Percentiles rank a stretch among this genome's conserved stretches.
Conservation (phyloP, 2,797 vertebrate genomes). For the Sciaenops ocellatus region DNA sequence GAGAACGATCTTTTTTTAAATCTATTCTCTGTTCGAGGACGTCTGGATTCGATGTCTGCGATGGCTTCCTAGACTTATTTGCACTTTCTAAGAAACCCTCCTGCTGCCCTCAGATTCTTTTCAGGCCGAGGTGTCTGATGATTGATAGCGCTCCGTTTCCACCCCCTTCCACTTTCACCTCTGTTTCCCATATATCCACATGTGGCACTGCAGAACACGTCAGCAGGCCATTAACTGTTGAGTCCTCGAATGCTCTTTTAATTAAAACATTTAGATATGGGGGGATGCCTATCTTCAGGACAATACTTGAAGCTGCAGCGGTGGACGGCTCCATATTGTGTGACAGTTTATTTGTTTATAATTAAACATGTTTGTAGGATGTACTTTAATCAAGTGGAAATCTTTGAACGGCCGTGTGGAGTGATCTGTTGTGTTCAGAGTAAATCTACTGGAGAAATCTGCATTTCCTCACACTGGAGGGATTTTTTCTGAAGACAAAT, state of each 20-base stretch:
- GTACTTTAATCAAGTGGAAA: slow-evolving; percentile 18
- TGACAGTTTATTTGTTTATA: slow-evolving; percentile 6
- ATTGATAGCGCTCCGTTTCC: slow-evolving; percentile 24
- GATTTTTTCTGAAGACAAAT: slow-evolving; percentile 24
- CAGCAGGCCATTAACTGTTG: slow-evolving; percentile 9
- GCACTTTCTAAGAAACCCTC: slow-evolving; percentile 16
- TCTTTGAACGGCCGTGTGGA: neutral
- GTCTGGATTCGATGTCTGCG: slow-evolving; percentile 17
- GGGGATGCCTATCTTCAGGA: neutral
- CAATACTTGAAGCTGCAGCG: neutral
- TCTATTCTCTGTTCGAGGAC: neutral
- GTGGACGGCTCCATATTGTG: neutral
- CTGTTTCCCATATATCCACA: slow-evolving; percentile 24
- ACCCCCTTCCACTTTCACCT: slow-evolving; percentile 14
- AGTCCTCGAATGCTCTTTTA: slow-evolving; percentile 9
- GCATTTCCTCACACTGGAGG: neutral
- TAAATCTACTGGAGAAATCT: slow-evolving; percentile 23
- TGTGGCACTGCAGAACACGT: slow-evolving; percentile 15
- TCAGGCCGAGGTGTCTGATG: slow-evolving; percentile 26
- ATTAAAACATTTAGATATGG: slow-evolving; percentile 7
- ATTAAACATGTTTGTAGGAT: slow-evolving; percentile 3
- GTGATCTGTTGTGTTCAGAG: slow-evolving; percentile 3
- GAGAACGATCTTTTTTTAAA: too few relatives aligned
- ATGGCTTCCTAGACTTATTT: slow-evolving; percentile 11
- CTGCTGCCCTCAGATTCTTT: slow-evolving; percentile 11